Conservation (phyloP, 2,888 invertebrate genomes). For the Phaonia tiefii region DNA sequence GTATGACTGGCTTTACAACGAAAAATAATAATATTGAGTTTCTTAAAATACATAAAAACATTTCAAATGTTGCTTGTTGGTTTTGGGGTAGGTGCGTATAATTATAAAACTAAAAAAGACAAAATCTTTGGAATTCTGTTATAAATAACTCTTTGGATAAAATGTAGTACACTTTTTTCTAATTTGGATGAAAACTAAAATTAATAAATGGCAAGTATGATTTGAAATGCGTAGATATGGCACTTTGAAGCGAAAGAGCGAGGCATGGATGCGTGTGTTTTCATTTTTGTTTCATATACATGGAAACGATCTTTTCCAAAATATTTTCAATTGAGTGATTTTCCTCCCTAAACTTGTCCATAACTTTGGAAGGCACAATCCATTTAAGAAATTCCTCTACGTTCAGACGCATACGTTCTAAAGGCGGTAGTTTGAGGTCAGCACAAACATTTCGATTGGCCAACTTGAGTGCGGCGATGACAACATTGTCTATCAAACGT, state of each 20-base stretch:
- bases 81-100: conserved; percentile 11
- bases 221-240: conserved; percentile 59
- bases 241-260: conserved; percentile 48
- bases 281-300: conserved; percentile 77
- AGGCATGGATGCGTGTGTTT: neutral
- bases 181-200: conserved; percentile 12
- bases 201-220: conserved; percentile 60
- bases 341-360: conserved; percentile 88
- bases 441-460: conserved; percentile 87
- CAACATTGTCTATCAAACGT: conserved; percentile 89
- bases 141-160: conserved; percentile 60
- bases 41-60: conserved; percentile 1
- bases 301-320: conserved; percentile 82
- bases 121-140: conserved; percentile 63
- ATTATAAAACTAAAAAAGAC: conserved; percentile 32
- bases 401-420: conserved; percentile 87
- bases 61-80: conserved; percentile 38
- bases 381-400: conserved; percentile 89
- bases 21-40: neutral
- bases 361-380: conserved; percentile 89
- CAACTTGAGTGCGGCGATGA: conserved; percentile 88
- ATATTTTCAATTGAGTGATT: conserved; percentile 90
- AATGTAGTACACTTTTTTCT: conserved; percentile 5
- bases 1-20: conserved; percentile 31
- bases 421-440: conserved; percentile 82